A percentile compares a stretch with the other conserved stretches of the same genome.
Conservation (phyloP, 2,113 vertebrate species). For the Malurus elegans region DNA sequence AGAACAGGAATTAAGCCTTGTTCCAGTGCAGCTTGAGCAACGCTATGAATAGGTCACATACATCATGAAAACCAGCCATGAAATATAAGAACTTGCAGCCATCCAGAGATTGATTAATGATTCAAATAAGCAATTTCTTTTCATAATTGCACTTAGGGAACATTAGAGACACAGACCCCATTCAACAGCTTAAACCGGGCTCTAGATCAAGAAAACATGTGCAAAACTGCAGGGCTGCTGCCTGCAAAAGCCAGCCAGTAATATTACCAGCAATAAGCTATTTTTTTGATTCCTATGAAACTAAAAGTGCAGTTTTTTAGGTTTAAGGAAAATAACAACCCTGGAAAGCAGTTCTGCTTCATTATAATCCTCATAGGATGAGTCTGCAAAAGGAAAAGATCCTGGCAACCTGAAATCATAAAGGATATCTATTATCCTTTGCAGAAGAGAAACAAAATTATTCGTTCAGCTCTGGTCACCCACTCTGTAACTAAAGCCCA, state of each 20-base stretch:
- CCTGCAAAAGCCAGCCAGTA: conserved; percentile 20
- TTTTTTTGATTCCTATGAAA: not conserved
- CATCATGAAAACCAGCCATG: conserved; percentile 48
- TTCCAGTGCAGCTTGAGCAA: conserved; percentile 28
- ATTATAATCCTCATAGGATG: not conserved
- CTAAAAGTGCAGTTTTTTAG: conserved; percentile 1
- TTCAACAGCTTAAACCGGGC: conserved; percentile 62
- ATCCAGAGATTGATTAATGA: conserved; percentile 57
- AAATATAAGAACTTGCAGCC: conserved; percentile 57
- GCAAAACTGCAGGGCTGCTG: conserved; percentile 43
- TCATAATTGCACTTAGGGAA: conserved; percentile 59
- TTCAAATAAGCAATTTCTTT: conserved; percentile 64
- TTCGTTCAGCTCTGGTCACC: not conserved
- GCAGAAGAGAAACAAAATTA: not conserved
- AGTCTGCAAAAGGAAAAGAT: not conserved
- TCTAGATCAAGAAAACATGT: conserved; percentile 64
- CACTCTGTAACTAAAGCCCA: not conserved
- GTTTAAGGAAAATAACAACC: conserved; percentile 1
- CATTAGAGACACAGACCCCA: conserved; percentile 51
- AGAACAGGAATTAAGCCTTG: conserved; percentile 20
- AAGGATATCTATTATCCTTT: not conserved
- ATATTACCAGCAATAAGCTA: not conserved
- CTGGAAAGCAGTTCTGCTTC: conserved; percentile 5
- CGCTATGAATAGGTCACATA: conserved; percentile 26
- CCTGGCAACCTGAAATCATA: not conserved